These are phyloP conservation scores for Corticium candelabrum DNA, from an alignment of 37 sponge, comb jelly and placozoan genomes.

Conservation along the genomic window DNA sequence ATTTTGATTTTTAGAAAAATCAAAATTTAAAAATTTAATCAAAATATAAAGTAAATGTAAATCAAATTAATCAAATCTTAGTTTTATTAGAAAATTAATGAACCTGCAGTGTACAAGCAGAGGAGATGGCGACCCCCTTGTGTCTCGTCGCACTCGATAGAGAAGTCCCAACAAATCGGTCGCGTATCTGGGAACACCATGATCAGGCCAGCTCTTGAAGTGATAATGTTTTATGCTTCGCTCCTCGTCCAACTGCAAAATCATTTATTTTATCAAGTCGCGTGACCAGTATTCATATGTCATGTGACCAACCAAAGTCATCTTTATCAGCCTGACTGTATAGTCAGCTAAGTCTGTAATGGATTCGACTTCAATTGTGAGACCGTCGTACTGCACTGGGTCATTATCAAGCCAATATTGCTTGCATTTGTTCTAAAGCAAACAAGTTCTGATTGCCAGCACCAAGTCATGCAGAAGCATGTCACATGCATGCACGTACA, in stretches of 20 bases:
- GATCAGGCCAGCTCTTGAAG: neutral
- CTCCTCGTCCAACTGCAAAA: neutral
- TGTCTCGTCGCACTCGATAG: neutral
- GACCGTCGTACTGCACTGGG: neutral
- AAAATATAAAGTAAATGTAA: no score
- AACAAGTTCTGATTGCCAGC: no score
- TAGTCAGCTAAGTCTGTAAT: neutral
- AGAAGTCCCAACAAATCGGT: neutral
- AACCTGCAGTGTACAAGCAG: neutral
- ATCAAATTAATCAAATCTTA: no score
- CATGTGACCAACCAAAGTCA: neutral
- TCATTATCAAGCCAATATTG: neutral
- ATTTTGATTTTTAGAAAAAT: no score
- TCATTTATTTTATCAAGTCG: neutral
- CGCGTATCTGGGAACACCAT: neutral
- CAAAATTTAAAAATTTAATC: no score
- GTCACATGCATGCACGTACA: conserved; percentile 10
- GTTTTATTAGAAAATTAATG: no score
- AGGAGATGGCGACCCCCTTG: neutral
- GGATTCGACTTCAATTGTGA: neutral
- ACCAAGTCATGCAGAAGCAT: no score
- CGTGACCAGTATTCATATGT: neutral
- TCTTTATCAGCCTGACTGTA: neutral
- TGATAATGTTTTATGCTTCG: neutral
- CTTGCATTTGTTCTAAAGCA: neutral